Evolutionary conservation across 2,797 vertebrate genomes (phyloP).

Genomic region (Pempheris klunzingeri): DNA sequence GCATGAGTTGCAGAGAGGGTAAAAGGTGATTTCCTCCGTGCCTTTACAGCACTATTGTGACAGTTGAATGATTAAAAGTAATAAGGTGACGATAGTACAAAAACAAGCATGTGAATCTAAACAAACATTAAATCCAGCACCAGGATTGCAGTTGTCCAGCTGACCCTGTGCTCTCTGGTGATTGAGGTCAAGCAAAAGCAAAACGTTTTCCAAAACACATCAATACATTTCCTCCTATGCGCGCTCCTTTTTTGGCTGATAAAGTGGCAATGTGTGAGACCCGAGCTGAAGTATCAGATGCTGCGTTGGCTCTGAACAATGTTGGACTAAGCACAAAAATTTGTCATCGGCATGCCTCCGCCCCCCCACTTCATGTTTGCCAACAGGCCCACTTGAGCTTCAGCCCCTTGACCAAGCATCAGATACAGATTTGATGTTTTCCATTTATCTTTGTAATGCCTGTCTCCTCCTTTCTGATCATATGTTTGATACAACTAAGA

Average conservation of each 20-base stretch:
- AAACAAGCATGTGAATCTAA: conserved; percentile 13
- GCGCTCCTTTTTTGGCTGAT: conserved; percentile 5
- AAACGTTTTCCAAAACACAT: conserved; percentile 19
- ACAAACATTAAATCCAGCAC: conserved; percentile 5
- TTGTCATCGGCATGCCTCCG: not conserved
- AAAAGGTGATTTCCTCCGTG: not conserved
- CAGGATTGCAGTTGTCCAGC: not conserved
- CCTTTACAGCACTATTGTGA: not conserved
- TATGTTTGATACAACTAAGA: not conserved
- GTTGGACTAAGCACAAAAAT: conserved; percentile 15
- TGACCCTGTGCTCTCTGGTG: conserved; percentile 4
- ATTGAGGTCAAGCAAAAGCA: conserved; percentile 22
- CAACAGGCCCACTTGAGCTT: conserved; percentile 16
- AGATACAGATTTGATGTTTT: conserved; percentile 17
- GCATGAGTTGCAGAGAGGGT: not conserved
- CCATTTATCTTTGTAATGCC: not conserved
- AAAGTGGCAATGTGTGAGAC: conserved; percentile 3
- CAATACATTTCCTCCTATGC: not conserved
- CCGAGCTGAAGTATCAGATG: conserved; percentile 4
- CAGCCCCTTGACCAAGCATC: conserved; percentile 10
- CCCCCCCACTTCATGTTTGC: conserved; percentile 18
- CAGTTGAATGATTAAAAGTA: not conserved
- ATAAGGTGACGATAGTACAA: not conserved
- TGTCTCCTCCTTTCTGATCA: not conserved
- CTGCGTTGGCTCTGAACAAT: not conserved